Evolutionary conservation across 1,140 invertebrate species (phyloP).

Genomic region (Drosophila truncata): DNA sequence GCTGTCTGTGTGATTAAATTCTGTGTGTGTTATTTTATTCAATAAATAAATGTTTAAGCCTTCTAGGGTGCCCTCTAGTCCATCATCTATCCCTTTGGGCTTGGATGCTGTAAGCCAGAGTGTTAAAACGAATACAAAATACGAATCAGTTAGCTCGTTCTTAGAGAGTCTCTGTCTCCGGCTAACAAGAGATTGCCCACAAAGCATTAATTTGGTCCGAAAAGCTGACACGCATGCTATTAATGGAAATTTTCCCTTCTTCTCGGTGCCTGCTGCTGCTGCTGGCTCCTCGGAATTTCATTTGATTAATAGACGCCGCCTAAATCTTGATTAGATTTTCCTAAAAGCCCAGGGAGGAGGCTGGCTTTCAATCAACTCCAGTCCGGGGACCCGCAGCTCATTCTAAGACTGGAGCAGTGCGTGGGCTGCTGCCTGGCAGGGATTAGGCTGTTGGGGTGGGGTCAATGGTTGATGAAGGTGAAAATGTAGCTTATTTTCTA

Average conservation of each 20-base stretch:
- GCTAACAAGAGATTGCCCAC: constrained; percentile 59
- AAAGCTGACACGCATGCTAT: constrained; percentile 64
- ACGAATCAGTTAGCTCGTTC: constrained; percentile 25
- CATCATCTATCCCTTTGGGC: background rate
- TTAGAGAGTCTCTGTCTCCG: constrained; percentile 25
- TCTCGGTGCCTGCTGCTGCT: constrained; percentile 2
- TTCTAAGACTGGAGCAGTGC: background rate
- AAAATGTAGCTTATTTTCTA: background rate
- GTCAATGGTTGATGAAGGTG: background rate
- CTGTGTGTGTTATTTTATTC: background rate
- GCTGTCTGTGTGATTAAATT: background rate
- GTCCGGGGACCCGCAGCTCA: constrained; percentile 17
- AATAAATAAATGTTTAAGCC: background rate
- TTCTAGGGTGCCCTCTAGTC: constrained; percentile 19
- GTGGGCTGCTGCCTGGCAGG: constrained; percentile 13
- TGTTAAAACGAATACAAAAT: constrained; percentile 39
- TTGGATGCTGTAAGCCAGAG: constrained; percentile 13
- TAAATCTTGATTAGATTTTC: constrained; percentile 53
- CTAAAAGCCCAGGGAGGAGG: constrained; percentile 22
- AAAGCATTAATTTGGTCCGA: constrained; percentile 60
- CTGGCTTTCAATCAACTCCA: constrained; percentile 48
- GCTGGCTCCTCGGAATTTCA: constrained; percentile 43
- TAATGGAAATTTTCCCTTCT: constrained; percentile 46
- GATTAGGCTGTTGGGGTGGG: background rate
- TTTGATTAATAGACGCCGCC: constrained; percentile 61